Base-by-base conservation (phyloP, 2,888 invertebrate species). In the Corythucha ciliata region DNA sequence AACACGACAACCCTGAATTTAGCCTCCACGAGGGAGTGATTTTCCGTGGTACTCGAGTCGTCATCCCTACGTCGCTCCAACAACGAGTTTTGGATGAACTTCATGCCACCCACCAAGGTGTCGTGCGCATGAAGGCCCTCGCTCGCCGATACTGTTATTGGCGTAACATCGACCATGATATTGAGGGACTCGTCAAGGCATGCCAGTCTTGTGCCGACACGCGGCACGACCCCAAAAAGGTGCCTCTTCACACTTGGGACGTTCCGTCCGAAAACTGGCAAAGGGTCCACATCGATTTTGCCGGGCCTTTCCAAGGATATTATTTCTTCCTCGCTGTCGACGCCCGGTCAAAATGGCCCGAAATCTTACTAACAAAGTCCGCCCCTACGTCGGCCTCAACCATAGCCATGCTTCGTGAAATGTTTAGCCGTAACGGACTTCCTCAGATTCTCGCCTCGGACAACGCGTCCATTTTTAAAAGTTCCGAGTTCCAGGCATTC, bases 111-210 rank as follows among this genome's bases (percentile, higher is more conserved):
- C 46, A 46, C 22, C 21, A 5, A 22, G 40, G 40, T 4, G 22
- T 18, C n/a, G 7, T 18, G 5, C 21, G 24, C n/a, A 39, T 39
- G 40, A 39, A 39, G 24, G 22, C 21, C 8, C n/a, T 39, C 21
- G 40, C n/a, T 25, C 42, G 62, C n/a, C 56, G 58, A 2, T 60
- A 61, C 42, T 60, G 59, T 60, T 63, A 37, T 12, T 46, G 46
- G 46, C 18, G 22, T 3, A 16, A 16, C 6, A 46, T 46, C 10
- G 22, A 46, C 25, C 21, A 33, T 26, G 58, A 59, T 26, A 59
- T 61, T 21, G 60, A 61, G 46, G 2, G 26, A 53, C 6, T 55
- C 55, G 47, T 57, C 47, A 25, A 55, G 40, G 18, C 61, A 60
- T 22, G 36, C 47, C n/a, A 62, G 60, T 50, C 54, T 50, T 14